Conservation (phyloP, 2,797 vertebrate genomes). For the Siniperca obscura region DNA sequence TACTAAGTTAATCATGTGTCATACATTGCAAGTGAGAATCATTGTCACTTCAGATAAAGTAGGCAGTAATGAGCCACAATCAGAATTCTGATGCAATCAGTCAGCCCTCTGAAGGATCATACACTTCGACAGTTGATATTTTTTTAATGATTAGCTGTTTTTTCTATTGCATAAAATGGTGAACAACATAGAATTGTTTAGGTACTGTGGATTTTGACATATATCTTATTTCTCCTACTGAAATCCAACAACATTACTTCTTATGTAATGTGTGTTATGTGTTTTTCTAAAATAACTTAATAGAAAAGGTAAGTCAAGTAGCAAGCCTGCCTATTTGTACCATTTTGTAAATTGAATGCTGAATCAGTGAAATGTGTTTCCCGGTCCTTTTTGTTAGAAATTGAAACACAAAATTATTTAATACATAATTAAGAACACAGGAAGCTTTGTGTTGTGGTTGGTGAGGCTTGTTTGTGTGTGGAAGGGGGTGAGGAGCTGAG, state of each 20-base stretch:
- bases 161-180: neutral
- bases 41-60: conserved; percentile 60
- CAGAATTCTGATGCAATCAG: conserved; percentile 65
- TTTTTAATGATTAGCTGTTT: conserved; percentile 23
- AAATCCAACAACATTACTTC: neutral
- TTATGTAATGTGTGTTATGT: neutral
- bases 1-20: conserved; percentile 54
- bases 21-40: conserved; percentile 63
- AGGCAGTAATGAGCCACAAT: conserved; percentile 65
- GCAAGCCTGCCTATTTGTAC: neutral
- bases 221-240: neutral
- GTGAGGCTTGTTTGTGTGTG: neutral
- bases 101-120: conserved; percentile 58
- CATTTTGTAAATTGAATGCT: conserved; percentile 4
- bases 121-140: conserved; percentile 47
- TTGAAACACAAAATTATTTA: conserved; percentile 24
- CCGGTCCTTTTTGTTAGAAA: neutral
- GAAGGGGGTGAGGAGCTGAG: neutral
- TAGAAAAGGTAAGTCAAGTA: neutral
- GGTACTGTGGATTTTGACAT: neutral
- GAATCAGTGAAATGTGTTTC: neutral
- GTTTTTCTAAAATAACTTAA: neutral
- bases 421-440: conserved; percentile 24
- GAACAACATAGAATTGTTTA: neutral
- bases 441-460: neutral